These are phyloP conservation scores for Neoniphon sammara DNA, from an alignment of 2,797 vertebrate genomes.

Conservation along the genomic window DNA sequence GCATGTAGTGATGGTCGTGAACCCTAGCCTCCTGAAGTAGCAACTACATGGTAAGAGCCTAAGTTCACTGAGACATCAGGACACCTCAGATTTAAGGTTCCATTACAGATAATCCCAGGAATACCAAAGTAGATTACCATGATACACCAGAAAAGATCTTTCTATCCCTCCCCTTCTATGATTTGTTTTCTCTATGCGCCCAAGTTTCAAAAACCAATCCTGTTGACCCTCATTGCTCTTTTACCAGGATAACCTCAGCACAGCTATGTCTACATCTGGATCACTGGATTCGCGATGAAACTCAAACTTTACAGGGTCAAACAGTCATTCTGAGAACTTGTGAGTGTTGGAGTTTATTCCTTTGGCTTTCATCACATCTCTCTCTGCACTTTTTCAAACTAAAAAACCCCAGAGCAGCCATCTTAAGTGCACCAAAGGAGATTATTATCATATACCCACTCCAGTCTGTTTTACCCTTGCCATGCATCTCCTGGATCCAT, in stretches of 20 bases:
- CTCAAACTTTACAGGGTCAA: conserved; percentile 3
- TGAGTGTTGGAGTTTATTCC: background rate
- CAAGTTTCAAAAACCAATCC: background rate
- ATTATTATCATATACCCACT: background rate
- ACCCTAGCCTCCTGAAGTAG: background rate
- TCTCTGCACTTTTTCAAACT: background rate
- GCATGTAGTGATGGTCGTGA: background rate
- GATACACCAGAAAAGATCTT: background rate
- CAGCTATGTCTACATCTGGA: background rate
- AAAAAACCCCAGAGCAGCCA: background rate
- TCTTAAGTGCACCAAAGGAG: background rate
- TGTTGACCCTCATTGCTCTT: background rate
- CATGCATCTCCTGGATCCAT: conserved; percentile 5
- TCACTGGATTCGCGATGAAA: background rate
- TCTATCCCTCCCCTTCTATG: background rate
- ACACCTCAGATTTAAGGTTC: background rate
- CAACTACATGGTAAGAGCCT: background rate
- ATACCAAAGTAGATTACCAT: background rate
- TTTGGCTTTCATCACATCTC: background rate
- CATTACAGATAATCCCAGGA: background rate
- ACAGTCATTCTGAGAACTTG: background rate
- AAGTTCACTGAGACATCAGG: background rate
- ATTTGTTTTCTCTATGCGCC: background rate
- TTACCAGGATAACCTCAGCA: background rate
- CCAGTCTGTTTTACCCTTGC: background rate